Conservation (phyloP, 35 echinoderm and acorn worm species). For the Chiridota heheva region DNA sequence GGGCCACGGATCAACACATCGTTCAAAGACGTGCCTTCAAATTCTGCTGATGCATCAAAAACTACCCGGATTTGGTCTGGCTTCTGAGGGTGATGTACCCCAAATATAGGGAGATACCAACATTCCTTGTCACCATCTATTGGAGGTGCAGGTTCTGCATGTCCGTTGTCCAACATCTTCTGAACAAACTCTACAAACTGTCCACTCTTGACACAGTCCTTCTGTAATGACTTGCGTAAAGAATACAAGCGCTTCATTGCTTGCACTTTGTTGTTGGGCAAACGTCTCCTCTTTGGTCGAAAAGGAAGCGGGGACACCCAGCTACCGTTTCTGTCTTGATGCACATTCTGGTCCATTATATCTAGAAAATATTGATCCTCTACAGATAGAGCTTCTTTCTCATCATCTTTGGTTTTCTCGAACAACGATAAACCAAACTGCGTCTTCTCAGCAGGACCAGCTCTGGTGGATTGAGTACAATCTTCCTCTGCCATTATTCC, state of each 20-base stretch:
- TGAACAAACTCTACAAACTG: neutral
- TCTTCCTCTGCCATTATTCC: neutral
- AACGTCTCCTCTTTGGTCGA: neutral
- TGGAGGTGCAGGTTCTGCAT: constrained; percentile 14
- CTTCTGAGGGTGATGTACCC: constrained; percentile 49
- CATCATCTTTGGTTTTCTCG: constrained; percentile 35
- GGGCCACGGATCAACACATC: constrained; percentile 25
- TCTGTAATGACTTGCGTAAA: constrained; percentile 25
- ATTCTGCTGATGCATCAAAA: constrained; percentile 32
- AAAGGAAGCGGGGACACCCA: constrained; percentile 53
- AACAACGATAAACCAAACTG: neutral
- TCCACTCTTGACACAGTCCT: constrained; percentile 17
- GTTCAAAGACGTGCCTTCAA: constrained; percentile 19
- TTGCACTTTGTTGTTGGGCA: constrained; percentile 42
- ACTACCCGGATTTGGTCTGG: constrained; percentile 34
- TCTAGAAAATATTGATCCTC: constrained; percentile 21
- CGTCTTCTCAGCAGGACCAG: neutral
- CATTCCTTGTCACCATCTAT: constrained; percentile 2
- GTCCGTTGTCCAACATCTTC: neutral
- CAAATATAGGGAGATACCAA: constrained; percentile 42
- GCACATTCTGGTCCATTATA: constrained; percentile 25
- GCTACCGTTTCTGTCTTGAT: constrained; percentile 6
- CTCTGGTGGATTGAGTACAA: neutral
- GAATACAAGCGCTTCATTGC: constrained; percentile 13
- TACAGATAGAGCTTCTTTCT: constrained; percentile 19